These are phyloP conservation scores for Eremobia ochroleuca DNA, from an alignment of 2,888 invertebrate species.

Conservation along the genomic window DNA sequence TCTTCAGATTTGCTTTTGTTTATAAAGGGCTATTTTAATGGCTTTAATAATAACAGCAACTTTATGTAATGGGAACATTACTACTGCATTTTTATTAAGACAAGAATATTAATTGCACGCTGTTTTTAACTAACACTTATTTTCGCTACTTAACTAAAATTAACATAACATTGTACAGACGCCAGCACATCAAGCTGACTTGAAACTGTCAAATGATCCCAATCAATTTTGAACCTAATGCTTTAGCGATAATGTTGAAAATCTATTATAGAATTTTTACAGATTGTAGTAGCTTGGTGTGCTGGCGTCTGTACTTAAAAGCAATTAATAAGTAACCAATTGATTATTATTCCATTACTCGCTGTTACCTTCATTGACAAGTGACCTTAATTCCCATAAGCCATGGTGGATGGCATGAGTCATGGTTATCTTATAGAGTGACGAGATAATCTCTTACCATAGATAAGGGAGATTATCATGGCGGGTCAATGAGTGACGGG, in stretches of 20 bases:
- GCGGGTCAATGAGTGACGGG: background rate
- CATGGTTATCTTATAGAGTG: conserved; percentile 31
- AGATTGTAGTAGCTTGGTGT: no score
- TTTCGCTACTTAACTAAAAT: conserved; percentile 4
- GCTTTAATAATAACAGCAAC: background rate
- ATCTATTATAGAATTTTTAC: no score
- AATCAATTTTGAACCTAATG: no score
- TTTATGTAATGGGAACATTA: conserved; percentile 4
- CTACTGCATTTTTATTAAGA: conserved; percentile 1
- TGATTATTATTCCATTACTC: conserved; percentile 45
- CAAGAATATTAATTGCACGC: background rate
- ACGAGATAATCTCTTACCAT: conserved; percentile 43
- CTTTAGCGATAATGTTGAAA: no score
- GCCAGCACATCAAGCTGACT: no score
- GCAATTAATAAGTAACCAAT: conserved; percentile 36
- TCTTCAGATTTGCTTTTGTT: no score
- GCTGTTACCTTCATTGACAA: conserved; percentile 21
- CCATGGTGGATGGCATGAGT: conserved; percentile 40
- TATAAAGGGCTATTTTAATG: no score
- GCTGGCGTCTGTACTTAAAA: no score
- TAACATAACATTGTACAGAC: conserved; percentile 32
- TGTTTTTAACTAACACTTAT: background rate
- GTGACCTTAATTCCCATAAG: conserved; percentile 58
- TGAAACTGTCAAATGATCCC: no score
- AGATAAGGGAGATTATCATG: conserved; percentile 47